A percentile compares a stretch with the other conserved stretches of the same genome.
These are phyloP conservation scores for Indicator indicator DNA, from an alignment of 2,113 vertebrate genomes.

Conservation along the genomic window DNA sequence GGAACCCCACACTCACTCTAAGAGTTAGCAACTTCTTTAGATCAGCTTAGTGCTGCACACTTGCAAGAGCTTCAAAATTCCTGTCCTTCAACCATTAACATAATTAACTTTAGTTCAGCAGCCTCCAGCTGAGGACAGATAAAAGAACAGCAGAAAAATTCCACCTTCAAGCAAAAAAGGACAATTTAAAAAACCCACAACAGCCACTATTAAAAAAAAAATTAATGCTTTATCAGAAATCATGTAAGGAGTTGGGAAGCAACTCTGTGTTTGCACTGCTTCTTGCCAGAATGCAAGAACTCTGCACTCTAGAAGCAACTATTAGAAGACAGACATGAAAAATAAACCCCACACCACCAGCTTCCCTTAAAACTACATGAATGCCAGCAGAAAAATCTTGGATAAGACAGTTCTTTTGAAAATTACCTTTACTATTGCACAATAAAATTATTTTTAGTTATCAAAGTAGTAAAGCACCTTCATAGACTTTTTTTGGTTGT, in stretches of 20 bases:
- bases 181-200: too few relatives aligned
- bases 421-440: neutral
- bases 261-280: neutral
- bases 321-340: neutral
- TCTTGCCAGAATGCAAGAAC: neutral
- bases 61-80: neutral
- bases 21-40: neutral
- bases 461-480: neutral
- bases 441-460: neutral
- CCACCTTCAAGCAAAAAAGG: neutral
- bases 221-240: neutral
- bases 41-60: neutral
- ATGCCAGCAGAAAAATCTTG: neutral
- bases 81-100: neutral
- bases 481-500: neutral
- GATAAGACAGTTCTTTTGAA: neutral
- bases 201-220: neutral
- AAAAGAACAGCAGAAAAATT: neutral
- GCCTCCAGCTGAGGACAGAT: neutral
- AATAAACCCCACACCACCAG: neutral
- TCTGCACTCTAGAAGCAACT: neutral
- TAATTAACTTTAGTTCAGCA: neutral
- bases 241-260: neutral
- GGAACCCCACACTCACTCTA: too few relatives aligned
- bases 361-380: neutral